These are phyloP conservation scores for Lydus trimaculatus DNA, from an alignment of 2,888 invertebrate genomes.

Conservation along the genomic window DNA sequence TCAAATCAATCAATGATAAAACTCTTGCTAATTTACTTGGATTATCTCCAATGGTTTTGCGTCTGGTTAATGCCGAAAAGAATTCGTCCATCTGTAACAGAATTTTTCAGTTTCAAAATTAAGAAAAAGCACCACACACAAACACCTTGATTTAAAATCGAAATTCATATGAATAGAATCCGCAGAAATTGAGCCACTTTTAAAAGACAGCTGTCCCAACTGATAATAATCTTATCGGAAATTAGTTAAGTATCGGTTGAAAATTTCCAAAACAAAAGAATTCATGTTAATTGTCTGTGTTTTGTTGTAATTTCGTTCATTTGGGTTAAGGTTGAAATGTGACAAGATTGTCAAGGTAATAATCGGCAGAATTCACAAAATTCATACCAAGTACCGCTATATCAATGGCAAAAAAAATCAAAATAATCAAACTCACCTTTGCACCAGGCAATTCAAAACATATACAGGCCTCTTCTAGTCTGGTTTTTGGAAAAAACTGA, in stretches of 20 bases:
- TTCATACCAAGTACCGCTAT: neutral
- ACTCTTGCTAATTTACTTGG: conserved; percentile 68
- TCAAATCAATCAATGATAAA: conserved; percentile 82
- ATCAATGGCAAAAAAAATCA: neutral
- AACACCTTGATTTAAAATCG: neutral
- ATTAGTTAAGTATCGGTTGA: neutral
- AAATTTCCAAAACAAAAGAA: neutral
- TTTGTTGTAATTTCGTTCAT: neutral
- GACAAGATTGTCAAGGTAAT: neutral
- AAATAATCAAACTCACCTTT: neutral
- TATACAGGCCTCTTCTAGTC: too few species aligned
- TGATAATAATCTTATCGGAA: conserved; percentile 1
- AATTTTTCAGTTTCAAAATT: neutral
- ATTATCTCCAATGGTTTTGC: conserved; percentile 57
- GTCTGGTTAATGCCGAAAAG: conserved; percentile 58
- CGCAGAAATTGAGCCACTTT: neutral
- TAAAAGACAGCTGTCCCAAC: neutral
- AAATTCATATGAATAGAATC: neutral
- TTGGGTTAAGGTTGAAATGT: neutral
- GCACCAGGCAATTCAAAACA: neutral
- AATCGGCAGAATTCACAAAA: neutral
- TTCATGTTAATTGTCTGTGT: neutral
- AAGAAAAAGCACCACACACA: neutral
- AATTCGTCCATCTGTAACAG: conserved; percentile 41
- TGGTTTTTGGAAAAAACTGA: too few species aligned